These are phyloP conservation scores for honey bee (Apis mellifera) DNA, from an alignment of 1,140 invertebrate genomes.

Conservation along the genomic window DNA sequence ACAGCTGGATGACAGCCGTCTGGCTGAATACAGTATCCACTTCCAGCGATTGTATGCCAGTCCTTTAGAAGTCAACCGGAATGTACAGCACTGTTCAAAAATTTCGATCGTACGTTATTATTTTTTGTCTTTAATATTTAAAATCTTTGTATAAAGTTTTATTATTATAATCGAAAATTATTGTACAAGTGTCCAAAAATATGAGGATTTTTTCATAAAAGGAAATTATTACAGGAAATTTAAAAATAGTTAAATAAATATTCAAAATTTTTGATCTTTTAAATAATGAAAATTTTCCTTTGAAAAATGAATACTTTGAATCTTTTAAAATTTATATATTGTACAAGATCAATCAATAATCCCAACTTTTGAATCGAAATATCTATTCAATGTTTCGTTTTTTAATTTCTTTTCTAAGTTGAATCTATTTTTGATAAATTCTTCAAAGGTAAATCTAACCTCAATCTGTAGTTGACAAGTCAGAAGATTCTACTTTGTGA, in stretches of 20 bases:
- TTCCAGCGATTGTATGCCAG: neutral
- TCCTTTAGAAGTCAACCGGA: neutral
- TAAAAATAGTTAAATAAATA: too few species aligned
- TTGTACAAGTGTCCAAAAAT: too few species aligned
- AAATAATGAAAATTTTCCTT: too few species aligned
- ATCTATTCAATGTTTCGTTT: neutral
- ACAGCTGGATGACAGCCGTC: neutral
- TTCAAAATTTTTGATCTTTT: too few species aligned
- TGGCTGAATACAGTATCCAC: neutral
- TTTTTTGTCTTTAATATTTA: neutral
- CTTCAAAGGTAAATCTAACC: neutral
- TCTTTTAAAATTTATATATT: too few species aligned
- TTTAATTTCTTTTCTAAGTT: neutral
- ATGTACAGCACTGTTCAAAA: neutral
- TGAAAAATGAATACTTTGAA: too few species aligned
- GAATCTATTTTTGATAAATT: neutral
- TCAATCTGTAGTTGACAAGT: neutral
- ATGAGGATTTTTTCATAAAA: too few species aligned
- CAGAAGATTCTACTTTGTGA: neutral
- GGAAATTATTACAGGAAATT: too few species aligned
- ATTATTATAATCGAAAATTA: too few species aligned
- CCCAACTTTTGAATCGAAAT: too few species aligned
- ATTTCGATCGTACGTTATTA: neutral
- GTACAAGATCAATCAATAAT: too few species aligned
- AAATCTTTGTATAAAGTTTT: too few species aligned